A percentile compares a stretch with the other conserved stretches of the same genome.
Conservation (phyloP, 2,888 invertebrate genomes). For the Exephanes ischioxanthus region DNA sequence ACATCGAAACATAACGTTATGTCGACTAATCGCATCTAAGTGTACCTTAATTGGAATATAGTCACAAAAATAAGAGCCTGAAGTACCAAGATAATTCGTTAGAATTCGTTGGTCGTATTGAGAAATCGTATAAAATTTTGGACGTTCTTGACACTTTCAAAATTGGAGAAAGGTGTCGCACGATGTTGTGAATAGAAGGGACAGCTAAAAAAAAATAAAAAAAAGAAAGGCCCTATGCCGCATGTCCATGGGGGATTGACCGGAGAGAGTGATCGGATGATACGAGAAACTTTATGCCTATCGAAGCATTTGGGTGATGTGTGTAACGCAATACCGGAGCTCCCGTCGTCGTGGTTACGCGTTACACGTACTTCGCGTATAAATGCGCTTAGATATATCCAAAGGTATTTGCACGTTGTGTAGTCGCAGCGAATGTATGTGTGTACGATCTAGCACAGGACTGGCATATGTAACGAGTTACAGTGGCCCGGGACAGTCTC, state of each 20-base stretch:
- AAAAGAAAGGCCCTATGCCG: constrained; percentile 1
- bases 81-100: not conserved
- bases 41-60: not conserved
- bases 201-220: not conserved
- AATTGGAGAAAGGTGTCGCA: constrained; percentile 48
- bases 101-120: not conserved
- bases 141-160: not conserved
- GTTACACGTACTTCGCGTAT: constrained; percentile 23
- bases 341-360: constrained; percentile 21
- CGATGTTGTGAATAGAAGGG: constrained; percentile 48
- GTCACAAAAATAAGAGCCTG: not conserved
- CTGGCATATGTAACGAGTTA: constrained; percentile 66
- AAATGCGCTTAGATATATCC: not conserved
- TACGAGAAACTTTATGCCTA: constrained; percentile 7
- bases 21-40: not conserved
- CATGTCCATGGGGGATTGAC: constrained; percentile 10
- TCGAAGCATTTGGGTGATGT: constrained; percentile 32
- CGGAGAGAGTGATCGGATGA: constrained; percentile 11
- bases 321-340: constrained; percentile 29
- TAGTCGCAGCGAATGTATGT: not conserved
- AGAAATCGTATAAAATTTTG: not conserved
- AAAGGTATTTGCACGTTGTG: not conserved
- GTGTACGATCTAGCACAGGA: constrained; percentile 51
- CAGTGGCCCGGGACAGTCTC: not conserved
- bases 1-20: not conserved